Percentiles rank a stretch among this genome's conserved stretches.
Evolutionary conservation across 1,140 invertebrate genomes (phyloP).

Genomic region (Carcinoscorpius rotundicauda): DNA sequence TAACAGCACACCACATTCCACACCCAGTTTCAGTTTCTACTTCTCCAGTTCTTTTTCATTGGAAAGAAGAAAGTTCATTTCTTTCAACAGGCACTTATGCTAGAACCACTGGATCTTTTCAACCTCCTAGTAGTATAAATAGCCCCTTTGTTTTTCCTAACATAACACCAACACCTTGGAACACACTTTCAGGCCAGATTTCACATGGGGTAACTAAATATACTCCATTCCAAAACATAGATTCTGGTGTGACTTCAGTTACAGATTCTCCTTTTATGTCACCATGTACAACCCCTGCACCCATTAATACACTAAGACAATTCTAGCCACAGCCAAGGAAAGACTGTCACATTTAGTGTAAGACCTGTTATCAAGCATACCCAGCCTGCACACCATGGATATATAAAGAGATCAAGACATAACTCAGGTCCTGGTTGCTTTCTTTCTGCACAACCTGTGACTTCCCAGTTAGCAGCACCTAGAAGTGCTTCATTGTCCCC

Average conservation of each 20-base stretch:
- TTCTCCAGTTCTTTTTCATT: constrained; percentile 5
- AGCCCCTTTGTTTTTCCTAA: constrained; percentile 73
- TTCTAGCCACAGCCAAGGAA: constrained; percentile 20
- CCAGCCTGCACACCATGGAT: background rate
- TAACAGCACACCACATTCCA: constrained; percentile 50
- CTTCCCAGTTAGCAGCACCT: constrained; percentile 5
- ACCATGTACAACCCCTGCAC: constrained; percentile 31
- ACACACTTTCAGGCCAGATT: constrained; percentile 35
- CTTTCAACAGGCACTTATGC: constrained; percentile 10
- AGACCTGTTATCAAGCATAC: constrained; percentile 6
- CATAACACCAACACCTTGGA: constrained; percentile 54
- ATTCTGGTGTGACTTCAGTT: constrained; percentile 27
- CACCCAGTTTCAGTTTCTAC: constrained; percentile 30
- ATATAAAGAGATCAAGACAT: constrained; percentile 17
- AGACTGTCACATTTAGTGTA: constrained; percentile 18
- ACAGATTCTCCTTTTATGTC: constrained; percentile 32
- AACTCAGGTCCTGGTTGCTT: constrained; percentile 24
- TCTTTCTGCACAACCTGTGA: background rate
- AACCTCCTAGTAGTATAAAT: constrained; percentile 38
- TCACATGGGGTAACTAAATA: constrained; percentile 16
- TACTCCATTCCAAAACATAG: constrained; percentile 22
- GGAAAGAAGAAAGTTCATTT: background rate
- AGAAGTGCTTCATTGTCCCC: constrained; percentile 26
- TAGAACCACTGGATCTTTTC: constrained; percentile 21
- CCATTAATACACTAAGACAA: constrained; percentile 25